A percentile compares a stretch with the other conserved stretches of the same genome.
Conservation (phyloP, 2,113 vertebrate species). For the Equus quagga region DNA sequence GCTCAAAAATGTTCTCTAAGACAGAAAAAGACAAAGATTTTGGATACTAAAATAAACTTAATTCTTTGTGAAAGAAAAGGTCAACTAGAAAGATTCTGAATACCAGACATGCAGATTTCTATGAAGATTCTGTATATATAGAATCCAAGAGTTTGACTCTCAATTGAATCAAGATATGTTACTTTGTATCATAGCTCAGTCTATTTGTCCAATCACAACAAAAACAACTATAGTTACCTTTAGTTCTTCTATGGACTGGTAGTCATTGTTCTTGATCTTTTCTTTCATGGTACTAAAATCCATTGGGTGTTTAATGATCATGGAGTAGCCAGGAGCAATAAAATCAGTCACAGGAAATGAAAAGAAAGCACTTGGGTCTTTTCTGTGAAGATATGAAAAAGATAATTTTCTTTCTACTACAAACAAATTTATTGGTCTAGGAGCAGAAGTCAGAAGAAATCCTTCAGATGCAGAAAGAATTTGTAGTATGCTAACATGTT, state of each 20-base stretch:
- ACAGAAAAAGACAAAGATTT: conserved; percentile 5
- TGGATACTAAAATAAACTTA: conserved; percentile 17
- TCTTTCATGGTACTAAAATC: conserved; percentile 99
- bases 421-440: conserved; percentile 74
- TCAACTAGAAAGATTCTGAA: conserved; percentile 61
- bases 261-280: conserved; percentile 95
- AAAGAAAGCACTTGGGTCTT: conserved; percentile 98
- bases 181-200: background rate
- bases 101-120: conserved; percentile 43
- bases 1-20: conserved; percentile 40
- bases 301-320: conserved; percentile 98
- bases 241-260: conserved; percentile 96
- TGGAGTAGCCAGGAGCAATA: conserved; percentile 97
- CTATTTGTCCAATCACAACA: conserved; percentile 52
- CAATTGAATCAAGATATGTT: background rate
- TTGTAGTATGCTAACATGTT: background rate
- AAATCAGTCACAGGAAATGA: conserved; percentile 99
- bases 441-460: conserved; percentile 76
- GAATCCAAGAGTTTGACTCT: background rate
- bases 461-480: conserved; percentile 25
- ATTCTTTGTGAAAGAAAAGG: conserved; percentile 16
- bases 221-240: conserved; percentile 89
- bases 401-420: conserved; percentile 69
- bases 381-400: conserved; percentile 89
- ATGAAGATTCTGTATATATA: background rate